These are phyloP conservation scores for Sarcophaga peregrina DNA, from an alignment of 1,140 invertebrate genomes.

Conservation along the genomic window DNA sequence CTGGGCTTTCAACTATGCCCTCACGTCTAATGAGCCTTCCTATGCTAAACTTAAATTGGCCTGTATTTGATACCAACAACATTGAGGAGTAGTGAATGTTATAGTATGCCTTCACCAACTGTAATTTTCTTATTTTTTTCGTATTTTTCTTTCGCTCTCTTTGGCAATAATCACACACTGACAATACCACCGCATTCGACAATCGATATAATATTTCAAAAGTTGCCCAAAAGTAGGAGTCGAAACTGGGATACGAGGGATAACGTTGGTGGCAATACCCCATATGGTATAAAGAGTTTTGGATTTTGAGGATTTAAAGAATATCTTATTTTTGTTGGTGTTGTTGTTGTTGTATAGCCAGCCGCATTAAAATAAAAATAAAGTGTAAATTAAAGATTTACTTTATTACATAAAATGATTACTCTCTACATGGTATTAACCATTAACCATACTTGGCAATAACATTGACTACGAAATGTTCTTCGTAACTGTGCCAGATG, in stretches of 20 bases:
- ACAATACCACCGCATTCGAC: not conserved
- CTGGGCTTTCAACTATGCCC: no score
- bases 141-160: not conserved
- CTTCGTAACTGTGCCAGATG: conserved; percentile 9
- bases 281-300: no score
- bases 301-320: no score
- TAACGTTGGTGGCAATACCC: no score
- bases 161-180: conserved; percentile 6
- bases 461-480: not conserved
- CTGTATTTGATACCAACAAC: no score
- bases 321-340: no score
- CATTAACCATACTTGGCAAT: not conserved
- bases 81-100: no score
- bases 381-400: conserved; percentile 27
- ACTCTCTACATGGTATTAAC: conserved; percentile 9
- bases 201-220: not conserved
- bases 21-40: no score
- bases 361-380: conserved; percentile 1
- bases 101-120: no score
- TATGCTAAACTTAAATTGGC: no score
- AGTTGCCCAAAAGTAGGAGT: not conserved
- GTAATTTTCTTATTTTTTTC: not conserved
- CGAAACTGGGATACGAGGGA: not conserved
- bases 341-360: not conserved
- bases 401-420: conserved; percentile 23